Conservation (phyloP, 1,140 invertebrate species). For the Euura lappo region DNA sequence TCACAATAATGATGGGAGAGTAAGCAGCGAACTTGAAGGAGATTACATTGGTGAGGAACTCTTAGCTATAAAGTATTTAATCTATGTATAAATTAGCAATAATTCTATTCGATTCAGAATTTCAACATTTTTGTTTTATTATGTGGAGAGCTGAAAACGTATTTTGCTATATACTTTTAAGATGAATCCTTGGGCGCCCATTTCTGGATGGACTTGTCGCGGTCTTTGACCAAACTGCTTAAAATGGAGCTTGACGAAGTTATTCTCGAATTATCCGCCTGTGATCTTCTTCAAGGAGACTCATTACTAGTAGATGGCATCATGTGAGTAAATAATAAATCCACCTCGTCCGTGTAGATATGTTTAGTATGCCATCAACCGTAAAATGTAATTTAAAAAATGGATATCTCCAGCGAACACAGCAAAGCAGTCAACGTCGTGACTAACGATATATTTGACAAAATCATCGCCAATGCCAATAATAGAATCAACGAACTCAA, state of each 20-base stretch:
- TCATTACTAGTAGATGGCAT: background rate
- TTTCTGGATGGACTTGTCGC: conserved; percentile 7
- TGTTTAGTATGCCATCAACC: background rate
- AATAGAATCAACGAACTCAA: conserved; percentile 11
- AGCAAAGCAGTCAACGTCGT: conserved; percentile 5
- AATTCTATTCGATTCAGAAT: no score
- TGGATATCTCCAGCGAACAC: background rate
- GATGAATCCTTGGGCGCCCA: conserved; percentile 11
- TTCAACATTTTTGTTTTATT: no score
- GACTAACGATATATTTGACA: conserved; percentile 13
- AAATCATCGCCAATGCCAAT: conserved; percentile 11
- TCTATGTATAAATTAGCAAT: no score
- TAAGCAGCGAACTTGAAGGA: background rate
- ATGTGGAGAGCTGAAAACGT: no score
- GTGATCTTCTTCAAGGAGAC: conserved; percentile 12
- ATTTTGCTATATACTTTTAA: background rate
- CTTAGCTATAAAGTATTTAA: no score
- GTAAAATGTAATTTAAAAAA: background rate
- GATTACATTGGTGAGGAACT: background rate
- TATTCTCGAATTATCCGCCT: conserved; percentile 15
- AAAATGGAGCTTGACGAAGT: conserved; percentile 14
- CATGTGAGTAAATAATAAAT: conserved; percentile 2
- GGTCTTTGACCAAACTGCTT: background rate
- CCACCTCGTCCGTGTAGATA: background rate
- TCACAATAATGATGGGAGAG: background rate